phyloP scores from a whole-genome alignment of 2,888 invertebrate species.

The Notodonta ziczac region DNA sequence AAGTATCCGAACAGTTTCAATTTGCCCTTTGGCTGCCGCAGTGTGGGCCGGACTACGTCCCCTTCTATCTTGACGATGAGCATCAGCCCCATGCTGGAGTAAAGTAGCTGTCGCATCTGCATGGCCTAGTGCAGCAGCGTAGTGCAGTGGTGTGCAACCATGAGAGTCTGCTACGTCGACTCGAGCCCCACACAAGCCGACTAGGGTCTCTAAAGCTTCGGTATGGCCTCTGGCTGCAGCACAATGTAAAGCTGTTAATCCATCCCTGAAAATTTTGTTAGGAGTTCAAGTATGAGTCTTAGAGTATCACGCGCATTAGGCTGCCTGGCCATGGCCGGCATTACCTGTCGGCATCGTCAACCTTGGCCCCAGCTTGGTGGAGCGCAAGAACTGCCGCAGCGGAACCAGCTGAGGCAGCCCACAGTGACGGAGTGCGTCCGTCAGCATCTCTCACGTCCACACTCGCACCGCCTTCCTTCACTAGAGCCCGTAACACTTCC shows the following conservation, averaged over 20 bases:
- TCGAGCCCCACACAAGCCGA: slow-evolving; percentile 94
- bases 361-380: slow-evolving; percentile 93
- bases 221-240: slow-evolving; percentile 98
- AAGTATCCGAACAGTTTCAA: slow-evolving; percentile 92
- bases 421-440: slow-evolving; percentile 96
- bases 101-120: slow-evolving; percentile 96
- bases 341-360: slow-evolving; percentile 92
- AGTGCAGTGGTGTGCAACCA: slow-evolving; percentile 98
- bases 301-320: too few relatives aligned
- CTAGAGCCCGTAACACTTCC: slow-evolving; percentile 91
- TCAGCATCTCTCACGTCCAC: slow-evolving; percentile 96
- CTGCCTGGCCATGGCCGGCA: too few relatives aligned
- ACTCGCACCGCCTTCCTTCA: slow-evolving; percentile 90
- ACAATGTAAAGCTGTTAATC: slow-evolving; percentile 97
- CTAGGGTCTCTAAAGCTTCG: slow-evolving; percentile 94
- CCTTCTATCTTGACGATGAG: slow-evolving; percentile 96
- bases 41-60: slow-evolving; percentile 97
- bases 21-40: slow-evolving; percentile 97
- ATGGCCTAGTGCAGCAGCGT: slow-evolving; percentile 97
- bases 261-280: slow-evolving; percentile 88
- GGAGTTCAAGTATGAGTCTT: too few relatives aligned
- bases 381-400: slow-evolving; percentile 95
- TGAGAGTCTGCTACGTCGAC: slow-evolving; percentile 96
- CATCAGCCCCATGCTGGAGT: slow-evolving; percentile 94
- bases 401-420: slow-evolving; percentile 99